Percentiles rank a stretch among this genome's conserved stretches.
phyloP scores from a whole-genome alignment of 2,113 vertebrate genomes.

The Bos indicus region DNA sequence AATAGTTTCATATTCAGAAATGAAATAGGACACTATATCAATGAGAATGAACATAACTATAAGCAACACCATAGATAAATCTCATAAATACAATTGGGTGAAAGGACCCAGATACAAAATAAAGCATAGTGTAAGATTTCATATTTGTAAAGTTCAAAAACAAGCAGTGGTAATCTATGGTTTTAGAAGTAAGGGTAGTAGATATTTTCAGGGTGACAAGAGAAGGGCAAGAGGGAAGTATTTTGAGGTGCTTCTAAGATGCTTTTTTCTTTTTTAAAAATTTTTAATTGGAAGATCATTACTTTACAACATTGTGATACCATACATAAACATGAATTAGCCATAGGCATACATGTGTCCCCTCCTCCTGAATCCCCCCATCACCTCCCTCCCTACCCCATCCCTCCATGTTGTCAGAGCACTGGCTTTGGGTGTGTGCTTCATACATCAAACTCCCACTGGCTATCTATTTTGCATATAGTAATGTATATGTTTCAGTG shows the following conservation, averaged over 20 bases:
- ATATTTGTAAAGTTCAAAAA: neutral
- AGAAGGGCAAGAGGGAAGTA: neutral
- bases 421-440: neutral
- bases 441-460: neutral
- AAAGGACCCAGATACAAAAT: neutral
- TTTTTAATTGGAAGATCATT: neutral
- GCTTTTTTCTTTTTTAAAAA: neutral
- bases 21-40: neutral
- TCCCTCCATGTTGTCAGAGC: neutral
- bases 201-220: neutral
- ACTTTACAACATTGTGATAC: neutral
- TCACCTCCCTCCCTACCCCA: neutral
- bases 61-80: neutral
- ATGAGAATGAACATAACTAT: neutral
- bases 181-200: neutral
- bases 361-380: fast-evolving
- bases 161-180: neutral
- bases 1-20: neutral
- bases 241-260: neutral
- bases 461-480: neutral
- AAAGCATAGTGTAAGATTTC: neutral
- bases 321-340: neutral
- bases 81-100: neutral
- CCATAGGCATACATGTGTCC: neutral
- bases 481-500: neutral